A percentile compares a stretch with the other conserved stretches of the same genome.
Conservation (phyloP, 2,888 invertebrate genomes). For the Bombyx huttoni region DNA sequence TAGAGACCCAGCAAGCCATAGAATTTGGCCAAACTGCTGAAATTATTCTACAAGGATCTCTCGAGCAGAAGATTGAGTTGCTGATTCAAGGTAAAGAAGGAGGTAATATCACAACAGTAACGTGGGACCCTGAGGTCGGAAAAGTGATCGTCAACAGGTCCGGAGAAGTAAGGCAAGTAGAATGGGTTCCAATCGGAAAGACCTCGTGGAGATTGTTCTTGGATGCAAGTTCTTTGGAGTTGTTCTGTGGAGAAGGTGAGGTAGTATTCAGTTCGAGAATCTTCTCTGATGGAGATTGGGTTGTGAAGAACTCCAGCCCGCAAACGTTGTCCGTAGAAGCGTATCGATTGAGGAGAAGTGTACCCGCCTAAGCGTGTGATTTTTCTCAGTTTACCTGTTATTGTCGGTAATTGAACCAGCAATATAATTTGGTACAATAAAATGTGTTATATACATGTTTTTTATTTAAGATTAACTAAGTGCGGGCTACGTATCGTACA, state of each 20-base stretch:
- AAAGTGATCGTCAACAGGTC: constrained; percentile 43
- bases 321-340: constrained; percentile 34
- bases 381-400: too few species aligned
- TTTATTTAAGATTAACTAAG: too few species aligned
- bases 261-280: constrained; percentile 57
- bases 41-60: constrained; percentile 31
- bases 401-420: too few species aligned
- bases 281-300: constrained; percentile 48
- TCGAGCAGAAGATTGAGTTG: constrained; percentile 30
- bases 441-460: too few species aligned
- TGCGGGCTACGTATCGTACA: too few species aligned
- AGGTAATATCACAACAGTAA: constrained; percentile 28
- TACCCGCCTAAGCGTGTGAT: constrained; percentile 14
- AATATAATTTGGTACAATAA: too few species aligned
- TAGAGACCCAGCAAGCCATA: constrained; percentile 17
- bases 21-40: constrained; percentile 43
- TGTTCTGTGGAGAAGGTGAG: constrained; percentile 62
- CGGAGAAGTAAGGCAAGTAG: constrained; percentile 47
- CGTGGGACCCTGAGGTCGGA: constrained; percentile 33
- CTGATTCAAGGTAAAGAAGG: constrained; percentile 36
- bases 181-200: constrained; percentile 39
- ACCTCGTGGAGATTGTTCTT: constrained; percentile 44
- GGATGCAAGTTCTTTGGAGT: constrained; percentile 53
- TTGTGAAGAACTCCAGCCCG: constrained; percentile 35
- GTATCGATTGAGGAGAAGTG: constrained; percentile 37